Evolutionary conservation across 2,888 invertebrate species (phyloP), one percentile per base, ranked within the genome.

Genomic region (Sinhomidia bicolor): DNA sequence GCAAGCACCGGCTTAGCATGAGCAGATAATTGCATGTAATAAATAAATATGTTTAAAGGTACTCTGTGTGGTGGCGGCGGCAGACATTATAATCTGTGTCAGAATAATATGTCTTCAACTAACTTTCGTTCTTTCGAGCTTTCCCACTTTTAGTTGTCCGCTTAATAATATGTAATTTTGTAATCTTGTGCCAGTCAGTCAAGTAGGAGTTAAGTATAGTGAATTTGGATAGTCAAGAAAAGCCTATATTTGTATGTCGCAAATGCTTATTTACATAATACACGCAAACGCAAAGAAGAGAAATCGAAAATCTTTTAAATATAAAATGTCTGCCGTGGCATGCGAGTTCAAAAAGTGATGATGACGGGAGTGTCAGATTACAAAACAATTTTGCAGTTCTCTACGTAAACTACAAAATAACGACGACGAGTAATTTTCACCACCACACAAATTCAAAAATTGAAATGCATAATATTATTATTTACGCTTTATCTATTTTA

Each of bases 101-200:
- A 32, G 9, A n/a, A 62, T 29, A 65, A 65, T 65, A n/a, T 17
- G 57, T 4, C 57, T 57, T 44, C 65, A 82, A 83, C 83, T 83
- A n/a, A n/a, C n/a, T n/a, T 86, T 86, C 80, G 51, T 86, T 62
- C 20, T 54, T 79, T 51, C n/a, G n/a, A n/a, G n/a, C n/a, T 17
- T 12, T 29, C 10, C 20, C 20, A 20, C 23, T 44, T 62, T 6
- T n/a, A 51, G 41, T 41, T 60, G 32, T 20, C 29, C 65, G 20
- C 74, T 17, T 83, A 83, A 83, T 83, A 71, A 83, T 60, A 83
- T 74, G 80, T 81, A 86, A 86, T 86, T 86, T 86, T 71, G 68
- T 60, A 80, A 86, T 86, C 80, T 80, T 81, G 14, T 71, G 44
- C n/a, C 71, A 57, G 41, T 51, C 54, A 71, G 84, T 84, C 84